Base-by-base conservation (phyloP, 2,113 vertebrate species). In the Coracopsis vasa region DNA sequence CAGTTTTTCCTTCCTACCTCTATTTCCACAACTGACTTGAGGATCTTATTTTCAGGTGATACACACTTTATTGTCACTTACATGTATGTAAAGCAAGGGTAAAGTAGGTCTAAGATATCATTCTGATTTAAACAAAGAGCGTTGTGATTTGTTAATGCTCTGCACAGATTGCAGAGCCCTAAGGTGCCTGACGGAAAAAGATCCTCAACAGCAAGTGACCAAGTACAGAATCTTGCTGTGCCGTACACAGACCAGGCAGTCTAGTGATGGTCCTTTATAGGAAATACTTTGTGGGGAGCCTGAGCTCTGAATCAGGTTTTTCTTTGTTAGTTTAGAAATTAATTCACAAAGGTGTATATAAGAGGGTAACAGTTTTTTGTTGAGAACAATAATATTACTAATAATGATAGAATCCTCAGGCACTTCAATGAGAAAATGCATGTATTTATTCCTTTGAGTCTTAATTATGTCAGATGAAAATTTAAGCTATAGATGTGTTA, bases 161-260 rank as follows among this genome's bases (percentile, higher is more conserved):
- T 77, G 71, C 67, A 84, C 93, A 95, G 89, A 66, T 84, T 91
- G 87, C 54, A 81, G 83, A 96, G 77, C 92, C 47, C 37, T 23
- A 51, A 80, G 95, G 77, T 62, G 84, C 92, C 4, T 58, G 21
- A 24, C 0, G 9, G 93, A 86, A 89, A 86, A 48, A 80, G 62
- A 45, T 70, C 21, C 28, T 89, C 45, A 35, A 80, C 54, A 41
- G 6, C 66, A 35, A 92, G 69, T 5, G 48, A 17, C 17, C 21
- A 66, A 24, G 35, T 85, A 92, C 90, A 83, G 45, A 27, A 62
- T 33, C 88, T 77, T 60, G 72, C 83, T 96, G 92, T 94, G 86
- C 75, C 4, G 0, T 33, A 4, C 21, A 13, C 54, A 83, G 66
- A 27, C 39, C 64, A 47, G 54, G 41, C 53, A 65, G 48, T 4